Evolutionary conservation across 1,140 invertebrate species (phyloP).

Genomic region (Zaprionus capensis): DNA sequence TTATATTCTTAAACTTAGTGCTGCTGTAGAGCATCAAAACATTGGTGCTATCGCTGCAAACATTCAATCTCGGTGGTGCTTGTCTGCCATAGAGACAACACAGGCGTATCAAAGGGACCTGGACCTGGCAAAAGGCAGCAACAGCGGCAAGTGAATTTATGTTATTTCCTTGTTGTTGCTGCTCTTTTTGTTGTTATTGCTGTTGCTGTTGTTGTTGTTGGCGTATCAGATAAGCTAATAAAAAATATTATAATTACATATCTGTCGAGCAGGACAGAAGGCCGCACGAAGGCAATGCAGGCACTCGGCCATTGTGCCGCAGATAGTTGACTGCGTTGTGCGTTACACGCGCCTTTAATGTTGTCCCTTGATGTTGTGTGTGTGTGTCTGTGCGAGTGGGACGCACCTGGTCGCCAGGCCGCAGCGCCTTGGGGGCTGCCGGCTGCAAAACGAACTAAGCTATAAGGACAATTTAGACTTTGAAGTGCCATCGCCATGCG

Average conservation of each 20-base stretch:
- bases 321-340: slow-evolving; percentile 40
- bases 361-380: slow-evolving; percentile 43
- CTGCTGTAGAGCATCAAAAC: slow-evolving; percentile 4
- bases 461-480: slow-evolving; percentile 81
- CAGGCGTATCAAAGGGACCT: slow-evolving; percentile 57
- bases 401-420: slow-evolving; percentile 23
- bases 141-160: slow-evolving; percentile 68
- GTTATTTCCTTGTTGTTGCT: slow-evolving; percentile 65
- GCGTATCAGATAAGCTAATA: slow-evolving; percentile 83
- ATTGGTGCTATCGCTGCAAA: not conserved
- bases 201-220: slow-evolving; percentile 53
- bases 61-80: slow-evolving; percentile 11
- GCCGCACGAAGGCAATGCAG: slow-evolving; percentile 8
- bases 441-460: slow-evolving; percentile 63
- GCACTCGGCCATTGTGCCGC: slow-evolving; percentile 18
- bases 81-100: slow-evolving; percentile 37
- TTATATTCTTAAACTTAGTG: too few relatives aligned
- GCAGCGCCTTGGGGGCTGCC: slow-evolving; percentile 52
- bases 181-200: not conserved
- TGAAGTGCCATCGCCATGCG: slow-evolving; percentile 81
- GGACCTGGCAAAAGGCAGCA: slow-evolving; percentile 34
- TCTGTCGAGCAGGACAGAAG: slow-evolving; percentile 42
- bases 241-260: slow-evolving; percentile 84
- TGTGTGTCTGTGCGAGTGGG: too few relatives aligned
- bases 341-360: slow-evolving; percentile 56